A percentile compares a stretch with the other conserved stretches of the same genome.
Conservation (phyloP, 2,797 vertebrate species). For the Pipistrellus pygmaeus region DNA sequence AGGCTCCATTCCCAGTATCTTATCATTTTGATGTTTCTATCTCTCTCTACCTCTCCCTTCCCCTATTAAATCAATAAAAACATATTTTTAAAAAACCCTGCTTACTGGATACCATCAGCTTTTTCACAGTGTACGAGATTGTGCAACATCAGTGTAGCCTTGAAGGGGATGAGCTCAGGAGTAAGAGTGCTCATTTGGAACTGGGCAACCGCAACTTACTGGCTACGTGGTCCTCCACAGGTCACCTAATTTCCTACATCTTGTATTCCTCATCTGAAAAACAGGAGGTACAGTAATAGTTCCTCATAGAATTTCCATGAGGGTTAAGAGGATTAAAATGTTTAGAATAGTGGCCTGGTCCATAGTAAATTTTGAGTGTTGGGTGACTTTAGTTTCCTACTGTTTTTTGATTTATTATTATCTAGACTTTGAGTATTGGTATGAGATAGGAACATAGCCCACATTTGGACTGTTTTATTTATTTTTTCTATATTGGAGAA, state of each 20-base stretch:
- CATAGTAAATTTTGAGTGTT: background rate
- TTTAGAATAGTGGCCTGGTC: background rate
- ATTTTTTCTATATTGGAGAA: background rate
- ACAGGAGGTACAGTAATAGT: background rate
- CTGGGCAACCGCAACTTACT: background rate
- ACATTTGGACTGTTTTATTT: background rate
- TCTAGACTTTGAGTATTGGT: background rate
- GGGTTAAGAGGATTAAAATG: background rate
- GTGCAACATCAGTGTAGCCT: background rate
- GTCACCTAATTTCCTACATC: background rate
- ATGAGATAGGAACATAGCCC: background rate
- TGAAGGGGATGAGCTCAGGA: background rate
- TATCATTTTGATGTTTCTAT: too few species aligned
- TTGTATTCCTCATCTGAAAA: background rate
- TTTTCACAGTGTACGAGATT: background rate
- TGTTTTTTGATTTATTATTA: background rate
- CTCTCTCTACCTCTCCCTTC: too few species aligned
- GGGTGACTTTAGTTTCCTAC: background rate
- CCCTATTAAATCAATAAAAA: too few species aligned
- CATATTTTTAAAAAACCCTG: too few species aligned
- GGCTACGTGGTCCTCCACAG: background rate
- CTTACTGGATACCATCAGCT: background rate
- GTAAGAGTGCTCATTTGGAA: background rate
- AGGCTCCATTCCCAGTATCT: too few species aligned
- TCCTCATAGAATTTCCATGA: background rate